Evolutionary conservation across 2,888 invertebrate genomes (phyloP).

Genomic region (Pheosia tremula): DNA sequence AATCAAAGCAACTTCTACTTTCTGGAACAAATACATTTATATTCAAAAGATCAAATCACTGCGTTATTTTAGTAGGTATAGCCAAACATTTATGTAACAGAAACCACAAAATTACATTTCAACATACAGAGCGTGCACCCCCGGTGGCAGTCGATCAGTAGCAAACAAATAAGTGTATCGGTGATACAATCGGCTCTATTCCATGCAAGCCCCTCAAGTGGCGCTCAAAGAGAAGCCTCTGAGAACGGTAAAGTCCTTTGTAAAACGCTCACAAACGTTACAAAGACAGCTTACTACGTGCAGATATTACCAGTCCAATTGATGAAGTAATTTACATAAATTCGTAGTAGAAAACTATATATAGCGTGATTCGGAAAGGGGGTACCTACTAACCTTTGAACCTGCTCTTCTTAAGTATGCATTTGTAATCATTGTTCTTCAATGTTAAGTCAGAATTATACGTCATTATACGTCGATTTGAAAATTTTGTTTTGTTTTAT

Average conservation of each 20-base stretch:
- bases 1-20: too few relatives aligned
- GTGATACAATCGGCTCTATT: conserved; percentile 66
- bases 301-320: conserved; percentile 32
- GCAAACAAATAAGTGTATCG: conserved; percentile 78
- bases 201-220: conserved; percentile 68
- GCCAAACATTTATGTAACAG: conserved; percentile 28
- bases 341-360: background rate
- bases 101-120: conserved; percentile 48
- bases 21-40: too few relatives aligned
- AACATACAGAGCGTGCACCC: conserved; percentile 24
- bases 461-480: too few relatives aligned
- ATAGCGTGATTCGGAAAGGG: background rate
- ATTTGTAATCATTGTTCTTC: too few relatives aligned
- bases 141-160: conserved; percentile 64
- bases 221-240: conserved; percentile 73
- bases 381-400: too few relatives aligned
- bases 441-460: too few relatives aligned
- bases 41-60: conserved; percentile 1
- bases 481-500: too few relatives aligned
- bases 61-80: background rate
- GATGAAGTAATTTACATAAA: conserved; percentile 43
- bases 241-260: conserved; percentile 53
- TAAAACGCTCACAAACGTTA: conserved; percentile 53
- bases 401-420: too few relatives aligned
- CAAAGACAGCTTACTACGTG: conserved; percentile 56